Evolutionary conservation across 2,888 invertebrate genomes (phyloP).

Genomic region (Gasteruption jaculator): DNA sequence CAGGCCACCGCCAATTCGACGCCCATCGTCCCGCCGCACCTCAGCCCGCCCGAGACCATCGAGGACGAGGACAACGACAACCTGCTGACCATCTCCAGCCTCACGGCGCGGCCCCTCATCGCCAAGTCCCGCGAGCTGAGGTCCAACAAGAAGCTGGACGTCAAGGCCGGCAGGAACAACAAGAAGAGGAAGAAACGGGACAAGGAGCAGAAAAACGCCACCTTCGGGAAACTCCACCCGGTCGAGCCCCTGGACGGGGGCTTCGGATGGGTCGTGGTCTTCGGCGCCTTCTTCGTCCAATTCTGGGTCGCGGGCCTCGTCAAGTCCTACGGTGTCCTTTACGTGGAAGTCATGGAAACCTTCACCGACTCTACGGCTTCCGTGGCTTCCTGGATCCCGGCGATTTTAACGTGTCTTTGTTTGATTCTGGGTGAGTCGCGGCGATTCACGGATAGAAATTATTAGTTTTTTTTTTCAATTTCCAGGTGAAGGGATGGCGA

Average conservation of each 20-base stretch:
- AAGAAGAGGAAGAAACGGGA: constrained; percentile 26
- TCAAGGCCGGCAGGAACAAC: constrained; percentile 29
- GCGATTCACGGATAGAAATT: neutral
- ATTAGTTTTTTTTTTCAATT: too few species aligned
- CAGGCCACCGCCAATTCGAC: constrained; percentile 49
- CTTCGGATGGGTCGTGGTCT: constrained; percentile 74
- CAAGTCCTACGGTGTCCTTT: constrained; percentile 76
- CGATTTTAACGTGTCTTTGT: constrained; percentile 71
- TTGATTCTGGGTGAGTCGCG: constrained; percentile 63
- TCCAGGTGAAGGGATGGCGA: too few species aligned
- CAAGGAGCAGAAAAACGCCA: constrained; percentile 27
- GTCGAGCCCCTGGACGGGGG: constrained; percentile 69
- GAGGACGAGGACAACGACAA: constrained; percentile 70
- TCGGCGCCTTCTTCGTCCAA: constrained; percentile 75
- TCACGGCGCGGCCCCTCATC: constrained; percentile 68
- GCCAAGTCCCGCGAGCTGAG: constrained; percentile 65
- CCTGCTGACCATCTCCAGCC: constrained; percentile 67
- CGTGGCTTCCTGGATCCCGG: constrained; percentile 77
- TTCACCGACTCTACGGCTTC: constrained; percentile 71
- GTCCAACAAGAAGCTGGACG: constrained; percentile 43
- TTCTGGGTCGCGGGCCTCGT: constrained; percentile 78
- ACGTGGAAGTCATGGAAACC: constrained; percentile 76
- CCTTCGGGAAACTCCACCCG: too few species aligned
- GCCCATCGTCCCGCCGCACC: constrained; percentile 49
- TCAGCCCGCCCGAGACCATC: constrained; percentile 52